Percentiles rank a stretch among this genome's conserved stretches.
These are phyloP conservation scores for Lasiurus borealis DNA, from an alignment of 2,113 vertebrate genomes.

Conservation along the genomic window DNA sequence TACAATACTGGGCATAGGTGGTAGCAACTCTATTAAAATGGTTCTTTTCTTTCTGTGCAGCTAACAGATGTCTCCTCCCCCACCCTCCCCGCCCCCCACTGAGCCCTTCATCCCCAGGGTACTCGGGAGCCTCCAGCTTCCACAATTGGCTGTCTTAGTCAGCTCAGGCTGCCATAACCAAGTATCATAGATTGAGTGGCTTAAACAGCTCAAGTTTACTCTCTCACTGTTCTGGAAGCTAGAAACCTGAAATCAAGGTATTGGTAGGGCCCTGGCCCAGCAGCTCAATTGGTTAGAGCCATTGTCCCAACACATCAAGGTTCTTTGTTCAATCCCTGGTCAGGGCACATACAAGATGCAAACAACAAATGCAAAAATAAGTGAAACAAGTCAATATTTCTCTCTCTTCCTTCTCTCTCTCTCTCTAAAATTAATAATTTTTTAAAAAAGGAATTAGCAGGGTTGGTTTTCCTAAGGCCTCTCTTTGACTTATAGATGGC, in stretches of 20 bases:
- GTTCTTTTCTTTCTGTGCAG: neutral
- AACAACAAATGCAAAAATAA: too few relatives aligned
- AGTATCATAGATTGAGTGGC: too few relatives aligned
- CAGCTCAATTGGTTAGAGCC: too few relatives aligned
- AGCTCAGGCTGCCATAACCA: neutral
- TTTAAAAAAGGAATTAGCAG: neutral
- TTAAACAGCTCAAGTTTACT: neutral
- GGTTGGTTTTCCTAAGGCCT: neutral
- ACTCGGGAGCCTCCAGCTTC: neutral
- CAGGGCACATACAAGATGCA: too few relatives aligned
- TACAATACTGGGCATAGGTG: neutral
- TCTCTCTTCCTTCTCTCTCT: too few relatives aligned
- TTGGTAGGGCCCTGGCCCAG: too few relatives aligned
- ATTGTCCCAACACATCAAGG: too few relatives aligned
- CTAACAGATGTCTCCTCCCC: neutral
- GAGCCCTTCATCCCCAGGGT: neutral
- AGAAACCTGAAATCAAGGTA: neutral
- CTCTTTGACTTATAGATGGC: neutral
- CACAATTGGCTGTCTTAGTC: neutral
- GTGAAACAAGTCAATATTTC: too few relatives aligned
- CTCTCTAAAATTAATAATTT: too few relatives aligned
- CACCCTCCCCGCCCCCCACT: too few relatives aligned
- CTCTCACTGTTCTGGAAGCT: neutral
- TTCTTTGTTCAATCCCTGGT: too few relatives aligned
- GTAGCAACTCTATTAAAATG: neutral